A percentile compares a stretch with the other conserved stretches of the same genome.
Evolutionary conservation across 30 jellyfish, hydroid and myxozoan genomes (phyloP).

Genomic region (Mastigias papua): DNA sequence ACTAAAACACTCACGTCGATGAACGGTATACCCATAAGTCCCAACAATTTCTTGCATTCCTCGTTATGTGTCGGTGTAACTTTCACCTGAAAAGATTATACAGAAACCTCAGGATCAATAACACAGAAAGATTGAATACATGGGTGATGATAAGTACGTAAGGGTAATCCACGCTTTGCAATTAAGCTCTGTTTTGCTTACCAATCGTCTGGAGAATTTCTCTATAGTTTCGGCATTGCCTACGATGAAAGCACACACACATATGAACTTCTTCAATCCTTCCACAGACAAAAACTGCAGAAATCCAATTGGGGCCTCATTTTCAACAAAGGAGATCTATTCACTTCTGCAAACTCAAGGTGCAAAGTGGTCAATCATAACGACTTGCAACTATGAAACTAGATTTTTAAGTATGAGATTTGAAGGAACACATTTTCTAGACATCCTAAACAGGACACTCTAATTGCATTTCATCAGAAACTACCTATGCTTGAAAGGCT

Average conservation of each 20-base stretch:
- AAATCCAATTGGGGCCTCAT: too few species aligned
- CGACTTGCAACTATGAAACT: too few species aligned
- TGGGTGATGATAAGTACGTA: background rate
- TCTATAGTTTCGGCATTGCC: conserved; percentile 92
- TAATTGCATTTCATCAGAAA: too few species aligned
- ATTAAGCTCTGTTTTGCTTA: conserved; percentile 26
- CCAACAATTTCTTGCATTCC: conserved; percentile 82
- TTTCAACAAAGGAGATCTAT: too few species aligned
- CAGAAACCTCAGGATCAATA: background rate
- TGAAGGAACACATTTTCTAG: too few species aligned
- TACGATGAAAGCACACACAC: background rate
- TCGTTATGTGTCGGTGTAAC: conserved; percentile 89
- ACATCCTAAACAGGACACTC: too few species aligned
- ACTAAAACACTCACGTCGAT: conserved; percentile 62
- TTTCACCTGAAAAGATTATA: conserved; percentile 68
- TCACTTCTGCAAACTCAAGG: too few species aligned
- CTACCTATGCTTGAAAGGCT: too few species aligned
- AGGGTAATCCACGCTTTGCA: background rate
- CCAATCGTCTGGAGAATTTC: conserved; percentile 90
- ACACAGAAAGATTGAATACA: background rate
- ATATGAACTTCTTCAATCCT: too few species aligned
- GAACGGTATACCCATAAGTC: conserved; percentile 85
- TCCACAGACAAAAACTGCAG: too few species aligned
- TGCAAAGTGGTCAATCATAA: too few species aligned
- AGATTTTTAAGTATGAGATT: too few species aligned